These are phyloP conservation scores for Pantherophis guttatus DNA, from an alignment of 2,113 vertebrate genomes.

Conservation along the genomic window DNA sequence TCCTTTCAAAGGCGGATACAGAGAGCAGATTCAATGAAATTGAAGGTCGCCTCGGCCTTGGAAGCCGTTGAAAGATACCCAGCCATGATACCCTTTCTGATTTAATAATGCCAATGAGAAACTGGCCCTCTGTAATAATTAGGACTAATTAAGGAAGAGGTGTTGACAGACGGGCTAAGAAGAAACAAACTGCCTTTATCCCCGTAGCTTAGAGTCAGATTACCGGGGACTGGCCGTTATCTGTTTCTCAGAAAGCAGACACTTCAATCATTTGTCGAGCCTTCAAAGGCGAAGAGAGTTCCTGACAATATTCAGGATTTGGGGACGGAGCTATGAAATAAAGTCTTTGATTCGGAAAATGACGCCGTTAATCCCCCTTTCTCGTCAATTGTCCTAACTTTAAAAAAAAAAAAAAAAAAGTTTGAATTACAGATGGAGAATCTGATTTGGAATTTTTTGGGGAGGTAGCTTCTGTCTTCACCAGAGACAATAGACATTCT, in stretches of 20 bases:
- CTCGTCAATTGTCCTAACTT: conserved; percentile 73
- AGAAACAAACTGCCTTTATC: conserved; percentile 99
- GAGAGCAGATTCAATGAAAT: conserved; percentile 97
- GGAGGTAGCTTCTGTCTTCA: conserved; percentile 27
- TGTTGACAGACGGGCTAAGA: conserved; percentile 97
- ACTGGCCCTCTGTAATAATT: conserved; percentile 99
- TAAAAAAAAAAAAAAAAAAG: conserved; percentile 25
- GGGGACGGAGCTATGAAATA: conserved; percentile 74
- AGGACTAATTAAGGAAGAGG: conserved; percentile 99
- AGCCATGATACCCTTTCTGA: conserved; percentile 92
- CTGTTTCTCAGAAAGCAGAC: conserved; percentile 89
- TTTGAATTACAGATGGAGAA: conserved; percentile 67
- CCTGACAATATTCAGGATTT: conserved; percentile 73
- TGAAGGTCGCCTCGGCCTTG: conserved; percentile 88
- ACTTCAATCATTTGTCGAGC: conserved; percentile 83
- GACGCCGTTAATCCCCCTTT: conserved; percentile 75
- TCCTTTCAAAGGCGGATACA: conserved; percentile 74
- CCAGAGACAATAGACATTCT: conserved; percentile 16
- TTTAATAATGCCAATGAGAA: conserved; percentile 99
- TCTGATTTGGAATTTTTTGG: conserved; percentile 46
- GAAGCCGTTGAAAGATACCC: conserved; percentile 91
- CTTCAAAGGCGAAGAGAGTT: conserved; percentile 81
- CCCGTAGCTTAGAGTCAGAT: conserved; percentile 97
- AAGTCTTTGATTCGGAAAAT: conserved; percentile 70
- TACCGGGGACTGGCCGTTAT: conserved; percentile 92